These are phyloP conservation scores for Drosophila subpulchrella DNA, from an alignment of 1,140 invertebrate species.

Conservation along the genomic window DNA sequence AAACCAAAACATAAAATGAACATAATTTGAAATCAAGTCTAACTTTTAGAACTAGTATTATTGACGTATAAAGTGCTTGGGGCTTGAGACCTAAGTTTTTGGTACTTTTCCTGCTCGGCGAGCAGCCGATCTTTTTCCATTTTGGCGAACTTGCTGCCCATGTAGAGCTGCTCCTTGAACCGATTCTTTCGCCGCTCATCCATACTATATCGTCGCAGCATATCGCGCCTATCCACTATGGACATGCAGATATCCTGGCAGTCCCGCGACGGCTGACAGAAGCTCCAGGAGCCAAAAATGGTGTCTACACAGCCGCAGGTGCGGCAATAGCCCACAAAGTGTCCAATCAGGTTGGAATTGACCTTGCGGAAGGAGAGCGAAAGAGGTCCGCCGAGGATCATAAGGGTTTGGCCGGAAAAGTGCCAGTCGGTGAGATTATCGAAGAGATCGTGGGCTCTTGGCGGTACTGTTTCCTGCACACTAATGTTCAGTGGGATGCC, in stretches of 20 bases:
- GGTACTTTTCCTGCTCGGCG: neutral
- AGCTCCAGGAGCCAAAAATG: slow-evolving; percentile 78
- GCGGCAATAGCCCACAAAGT: slow-evolving; percentile 73
- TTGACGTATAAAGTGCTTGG: too few species aligned
- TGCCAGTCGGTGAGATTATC: slow-evolving; percentile 64
- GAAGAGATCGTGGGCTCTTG: slow-evolving; percentile 53
- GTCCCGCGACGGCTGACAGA: slow-evolving; percentile 65
- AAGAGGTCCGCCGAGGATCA: slow-evolving; percentile 59
- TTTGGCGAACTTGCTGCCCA: slow-evolving; percentile 38
- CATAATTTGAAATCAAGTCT: neutral
- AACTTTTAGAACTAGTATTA: neutral
- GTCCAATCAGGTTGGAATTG: slow-evolving; percentile 51
- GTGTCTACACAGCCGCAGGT: slow-evolving; percentile 76
- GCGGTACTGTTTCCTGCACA: slow-evolving; percentile 64
- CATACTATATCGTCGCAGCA: slow-evolving; percentile 62
- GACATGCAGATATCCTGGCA: slow-evolving; percentile 73
- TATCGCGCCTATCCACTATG: slow-evolving; percentile 70
- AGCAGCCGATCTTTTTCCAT: slow-evolving; percentile 18
- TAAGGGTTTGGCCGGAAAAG: slow-evolving; percentile 54
- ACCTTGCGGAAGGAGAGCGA: slow-evolving; percentile 49
- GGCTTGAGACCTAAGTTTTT: neutral
- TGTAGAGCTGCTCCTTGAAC: slow-evolving; percentile 62
- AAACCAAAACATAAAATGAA: slow-evolving; percentile 2
- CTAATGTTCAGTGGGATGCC: slow-evolving; percentile 39
- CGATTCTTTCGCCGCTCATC: slow-evolving; percentile 54